These are phyloP conservation scores for Volucella inflata DNA, from an alignment of 2,888 invertebrate species.

Conservation along the genomic window DNA sequence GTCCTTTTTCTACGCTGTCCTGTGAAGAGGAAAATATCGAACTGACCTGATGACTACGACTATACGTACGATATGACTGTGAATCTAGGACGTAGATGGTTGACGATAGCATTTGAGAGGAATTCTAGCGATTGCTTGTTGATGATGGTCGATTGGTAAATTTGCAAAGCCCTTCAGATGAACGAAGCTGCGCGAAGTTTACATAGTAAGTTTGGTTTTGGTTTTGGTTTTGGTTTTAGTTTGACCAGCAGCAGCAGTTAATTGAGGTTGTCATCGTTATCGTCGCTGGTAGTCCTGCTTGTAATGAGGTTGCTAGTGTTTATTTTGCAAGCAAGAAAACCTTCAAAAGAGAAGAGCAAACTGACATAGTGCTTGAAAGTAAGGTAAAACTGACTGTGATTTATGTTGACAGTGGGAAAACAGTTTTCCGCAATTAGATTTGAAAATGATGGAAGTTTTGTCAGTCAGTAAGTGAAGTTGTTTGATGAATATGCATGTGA, in stretches of 20 bases:
- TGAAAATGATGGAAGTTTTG: slow-evolving; percentile 43
- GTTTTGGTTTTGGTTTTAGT: slow-evolving; percentile 3
- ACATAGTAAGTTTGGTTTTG: slow-evolving; percentile 67
- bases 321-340: slow-evolving; percentile 46
- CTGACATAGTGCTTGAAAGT: slow-evolving; percentile 6
- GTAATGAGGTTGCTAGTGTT: slow-evolving; percentile 71
- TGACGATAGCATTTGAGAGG: slow-evolving; percentile 25
- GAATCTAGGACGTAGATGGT: background rate
- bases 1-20: slow-evolving; percentile 51
- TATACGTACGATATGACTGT: too few relatives aligned
- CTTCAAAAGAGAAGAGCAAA: slow-evolving; percentile 9
- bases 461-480: background rate
- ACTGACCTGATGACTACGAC: slow-evolving; percentile 38
- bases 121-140: slow-evolving; percentile 59
- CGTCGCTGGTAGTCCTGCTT: slow-evolving; percentile 55
- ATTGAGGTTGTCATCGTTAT: slow-evolving; percentile 66
- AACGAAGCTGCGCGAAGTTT: slow-evolving; percentile 59
- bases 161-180: slow-evolving; percentile 72
- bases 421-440: slow-evolving; percentile 71
- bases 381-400: slow-evolving; percentile 27
- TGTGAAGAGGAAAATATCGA: slow-evolving; percentile 57
- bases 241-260: slow-evolving; percentile 49
- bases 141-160: slow-evolving; percentile 73
- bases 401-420: slow-evolving; percentile 53
- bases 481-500: background rate